Base-by-base conservation (phyloP, 2,888 invertebrate genomes). In the Dicycla oo region DNA sequence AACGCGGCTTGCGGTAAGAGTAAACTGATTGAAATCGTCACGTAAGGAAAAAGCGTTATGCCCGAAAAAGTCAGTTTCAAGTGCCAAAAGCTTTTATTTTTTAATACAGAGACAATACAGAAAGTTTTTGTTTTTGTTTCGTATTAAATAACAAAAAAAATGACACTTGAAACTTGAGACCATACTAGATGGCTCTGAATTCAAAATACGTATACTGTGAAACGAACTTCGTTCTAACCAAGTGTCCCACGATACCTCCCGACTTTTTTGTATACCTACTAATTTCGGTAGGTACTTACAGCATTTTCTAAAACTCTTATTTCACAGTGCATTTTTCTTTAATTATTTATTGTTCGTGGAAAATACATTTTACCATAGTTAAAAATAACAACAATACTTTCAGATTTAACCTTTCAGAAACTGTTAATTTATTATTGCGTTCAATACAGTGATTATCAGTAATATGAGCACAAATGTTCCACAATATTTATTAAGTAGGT, bases 371-470 rank as follows among this genome's bases (percentile, higher is more conserved):
- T 20, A 10, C 26, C 26, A 43, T 34, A 34, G 34, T 13, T 57
- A 2, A 34, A 18, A 26, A 11, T 62, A 34, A n/a, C 26, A 40
- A 40, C 5, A 40, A 43, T n/a, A 13, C 40, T 10, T 51, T 65
- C 68, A 13, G 26, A 38, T 49, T 62, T n/a, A 34, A 34, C 20
- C 20, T 20, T 53, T 8, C 23, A 3, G 34, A 26, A 58, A 45
- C 34, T 56, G 23, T 45, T 43, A 67, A 47, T 54, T n/a, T 40
- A 66, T 72, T 72, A 8, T 49, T 49, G 23, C 38, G 26, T 15
- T 75, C 43, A 49, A 43, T 61, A 51, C 71, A 68, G 38, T 64
- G 40, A 34, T 40, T n/a, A 30, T 47, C 45, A 58, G n/a, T 72
- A 43, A 23, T 38, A 53, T 43, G 26, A 58, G n/a, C 43, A 60